phyloP scores from a whole-genome alignment of 2,888 invertebrate species.

The Oligia strigilis region DNA sequence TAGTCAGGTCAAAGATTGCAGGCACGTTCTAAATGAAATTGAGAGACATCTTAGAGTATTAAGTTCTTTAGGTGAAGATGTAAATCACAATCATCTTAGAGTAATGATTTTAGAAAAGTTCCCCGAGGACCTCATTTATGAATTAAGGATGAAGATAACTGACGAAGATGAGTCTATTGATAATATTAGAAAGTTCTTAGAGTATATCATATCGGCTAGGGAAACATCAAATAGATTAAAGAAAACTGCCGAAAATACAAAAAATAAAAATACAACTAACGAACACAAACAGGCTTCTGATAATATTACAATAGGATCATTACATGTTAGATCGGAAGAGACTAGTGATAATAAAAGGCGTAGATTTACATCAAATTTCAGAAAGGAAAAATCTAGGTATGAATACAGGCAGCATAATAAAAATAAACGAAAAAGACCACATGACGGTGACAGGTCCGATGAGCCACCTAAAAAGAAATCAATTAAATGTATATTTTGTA shows the following conservation, averaged over 20 bases:
- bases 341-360: neutral
- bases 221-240: slow-evolving; percentile 4
- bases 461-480: slow-evolving; percentile 12
- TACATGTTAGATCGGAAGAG: slow-evolving; percentile 6
- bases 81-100: neutral
- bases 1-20: neutral
- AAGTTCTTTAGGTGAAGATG: neutral
- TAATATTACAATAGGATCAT: slow-evolving; percentile 9
- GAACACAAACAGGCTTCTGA: neutral
- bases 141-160: neutral
- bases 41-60: neutral
- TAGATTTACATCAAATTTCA: slow-evolving; percentile 1
- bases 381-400: neutral
- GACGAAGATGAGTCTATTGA: too few species aligned
- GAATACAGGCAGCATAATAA: neutral
- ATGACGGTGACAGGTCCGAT: slow-evolving; percentile 6
- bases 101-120: slow-evolving; percentile 1
- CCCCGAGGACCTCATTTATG: neutral
- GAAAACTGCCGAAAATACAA: neutral
- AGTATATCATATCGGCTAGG: too few species aligned
- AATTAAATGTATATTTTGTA: slow-evolving; percentile 2
- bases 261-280: neutral
- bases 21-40: neutral
- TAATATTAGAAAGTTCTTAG: too few species aligned
- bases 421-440: slow-evolving; percentile 1